Evolutionary conservation across 2,888 invertebrate species (phyloP).

Genomic region (Volucella inflata): DNA sequence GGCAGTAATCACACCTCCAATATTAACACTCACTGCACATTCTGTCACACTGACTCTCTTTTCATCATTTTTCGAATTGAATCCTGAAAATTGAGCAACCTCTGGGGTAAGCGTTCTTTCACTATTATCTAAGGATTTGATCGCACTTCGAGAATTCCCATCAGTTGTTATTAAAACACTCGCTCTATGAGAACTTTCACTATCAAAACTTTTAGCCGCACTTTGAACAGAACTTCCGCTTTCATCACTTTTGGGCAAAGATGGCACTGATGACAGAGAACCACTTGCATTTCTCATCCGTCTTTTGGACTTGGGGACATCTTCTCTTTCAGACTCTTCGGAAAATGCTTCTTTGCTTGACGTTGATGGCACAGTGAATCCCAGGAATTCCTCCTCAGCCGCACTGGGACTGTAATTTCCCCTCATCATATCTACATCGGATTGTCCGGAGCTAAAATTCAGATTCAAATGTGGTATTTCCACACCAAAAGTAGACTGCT

Average conservation of each 20-base stretch:
- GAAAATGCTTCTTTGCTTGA: slow-evolving; percentile 47
- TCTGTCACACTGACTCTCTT: not conserved
- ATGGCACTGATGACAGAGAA: slow-evolving; percentile 23
- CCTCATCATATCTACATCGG: slow-evolving; percentile 75
- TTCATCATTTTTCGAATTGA: not conserved
- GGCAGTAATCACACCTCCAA: not conserved
- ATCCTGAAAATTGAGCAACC: not conserved
- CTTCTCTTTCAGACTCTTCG: slow-evolving; percentile 21
- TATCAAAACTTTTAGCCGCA: too few relatives aligned
- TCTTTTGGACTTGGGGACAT: not conserved
- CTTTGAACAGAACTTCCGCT: too few relatives aligned
- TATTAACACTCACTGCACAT: not conserved
- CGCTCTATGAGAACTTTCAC: too few relatives aligned
- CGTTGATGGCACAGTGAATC: slow-evolving; percentile 26
- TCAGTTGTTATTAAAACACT: too few relatives aligned
- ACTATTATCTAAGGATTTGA: too few relatives aligned
- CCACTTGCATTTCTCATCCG: slow-evolving; percentile 11
- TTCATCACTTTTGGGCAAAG: slow-evolving; percentile 12
- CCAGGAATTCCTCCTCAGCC: slow-evolving; percentile 76
- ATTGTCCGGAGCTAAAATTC: slow-evolving; percentile 78
- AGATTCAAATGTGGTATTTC: slow-evolving; percentile 79
- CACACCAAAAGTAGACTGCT: slow-evolving; percentile 42
- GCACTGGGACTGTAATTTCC: slow-evolving; percentile 78
- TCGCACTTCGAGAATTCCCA: not conserved
- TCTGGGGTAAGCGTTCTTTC: not conserved